phyloP scores from a whole-genome alignment of 2,113 vertebrate genomes.

The Elanoides forficatus region DNA sequence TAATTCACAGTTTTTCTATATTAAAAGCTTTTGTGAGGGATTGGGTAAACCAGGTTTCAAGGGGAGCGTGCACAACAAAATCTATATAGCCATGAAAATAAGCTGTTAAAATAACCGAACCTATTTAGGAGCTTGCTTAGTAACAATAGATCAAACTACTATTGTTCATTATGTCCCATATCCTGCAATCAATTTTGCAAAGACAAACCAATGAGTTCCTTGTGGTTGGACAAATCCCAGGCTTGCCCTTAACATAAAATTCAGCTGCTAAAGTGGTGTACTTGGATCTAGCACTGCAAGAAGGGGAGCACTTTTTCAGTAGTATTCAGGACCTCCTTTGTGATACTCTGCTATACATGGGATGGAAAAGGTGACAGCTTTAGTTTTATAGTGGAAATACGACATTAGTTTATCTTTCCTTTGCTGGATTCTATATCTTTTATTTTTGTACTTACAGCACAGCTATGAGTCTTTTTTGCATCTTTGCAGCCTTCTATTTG shows the following conservation, averaged over 20 bases:
- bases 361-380: neutral
- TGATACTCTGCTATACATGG: rapidly evolving
- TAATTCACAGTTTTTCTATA: neutral
- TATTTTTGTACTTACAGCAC: neutral
- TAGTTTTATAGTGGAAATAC: neutral
- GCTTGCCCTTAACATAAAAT: neutral
- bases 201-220: neutral
- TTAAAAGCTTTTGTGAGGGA: neutral
- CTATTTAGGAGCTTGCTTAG: neutral
- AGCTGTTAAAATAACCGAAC: neutral
- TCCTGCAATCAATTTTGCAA: neutral
- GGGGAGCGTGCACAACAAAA: neutral
- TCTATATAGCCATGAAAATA: neutral
- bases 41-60: neutral
- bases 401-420: neutral
- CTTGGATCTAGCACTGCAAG: neutral
- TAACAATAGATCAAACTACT: neutral
- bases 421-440: neutral
- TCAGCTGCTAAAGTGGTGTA: neutral
- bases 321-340: neutral
- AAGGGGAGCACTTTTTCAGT: neutral
- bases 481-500: neutral
- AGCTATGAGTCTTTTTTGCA: neutral
- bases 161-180: neutral
- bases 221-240: neutral